phyloP scores from a whole-genome alignment of 1,140 invertebrate species.

The Drosophila auraria region DNA sequence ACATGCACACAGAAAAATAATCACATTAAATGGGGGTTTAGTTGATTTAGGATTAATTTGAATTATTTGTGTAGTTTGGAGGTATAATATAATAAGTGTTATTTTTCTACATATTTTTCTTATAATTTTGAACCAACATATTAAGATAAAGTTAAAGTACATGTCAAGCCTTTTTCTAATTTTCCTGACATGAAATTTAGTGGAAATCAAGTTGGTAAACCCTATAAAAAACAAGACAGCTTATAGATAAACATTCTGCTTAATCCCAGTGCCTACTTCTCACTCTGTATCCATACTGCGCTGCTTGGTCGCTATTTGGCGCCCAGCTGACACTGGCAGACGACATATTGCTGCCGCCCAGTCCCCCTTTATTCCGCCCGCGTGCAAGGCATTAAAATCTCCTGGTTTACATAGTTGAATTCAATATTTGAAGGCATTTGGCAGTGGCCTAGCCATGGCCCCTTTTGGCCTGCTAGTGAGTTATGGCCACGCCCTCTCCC shows the following conservation, averaged over 20 bases:
- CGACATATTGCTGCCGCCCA: slow-evolving; percentile 55
- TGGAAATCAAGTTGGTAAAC: too few relatives aligned
- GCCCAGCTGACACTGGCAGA: slow-evolving; percentile 68
- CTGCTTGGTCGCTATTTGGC: slow-evolving; percentile 57
- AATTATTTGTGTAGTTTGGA: too few relatives aligned
- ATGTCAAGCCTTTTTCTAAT: too few relatives aligned
- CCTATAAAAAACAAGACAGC: not conserved
- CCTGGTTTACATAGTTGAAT: slow-evolving; percentile 63
- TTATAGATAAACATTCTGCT: too few relatives aligned
- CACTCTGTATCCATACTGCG: slow-evolving; percentile 8
- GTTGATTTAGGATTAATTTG: not conserved
- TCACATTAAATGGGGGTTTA: not conserved
- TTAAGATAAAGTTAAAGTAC: too few relatives aligned
- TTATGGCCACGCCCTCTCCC: slow-evolving; percentile 48
- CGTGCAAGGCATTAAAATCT: slow-evolving; percentile 30
- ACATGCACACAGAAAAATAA: not conserved
- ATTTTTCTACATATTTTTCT: not conserved
- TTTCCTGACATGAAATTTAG: too few relatives aligned
- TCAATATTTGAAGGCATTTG: slow-evolving; percentile 67
- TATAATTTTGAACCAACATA: too few relatives aligned
- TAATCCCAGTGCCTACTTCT: not conserved
- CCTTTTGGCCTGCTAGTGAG: slow-evolving; percentile 49
- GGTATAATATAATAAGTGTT: too few relatives aligned
- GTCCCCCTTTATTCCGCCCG: not conserved
- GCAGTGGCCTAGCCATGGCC: slow-evolving; percentile 33